Base-by-base conservation (phyloP, 2,797 vertebrate species). In the Eurystomus glaucurus region DNA sequence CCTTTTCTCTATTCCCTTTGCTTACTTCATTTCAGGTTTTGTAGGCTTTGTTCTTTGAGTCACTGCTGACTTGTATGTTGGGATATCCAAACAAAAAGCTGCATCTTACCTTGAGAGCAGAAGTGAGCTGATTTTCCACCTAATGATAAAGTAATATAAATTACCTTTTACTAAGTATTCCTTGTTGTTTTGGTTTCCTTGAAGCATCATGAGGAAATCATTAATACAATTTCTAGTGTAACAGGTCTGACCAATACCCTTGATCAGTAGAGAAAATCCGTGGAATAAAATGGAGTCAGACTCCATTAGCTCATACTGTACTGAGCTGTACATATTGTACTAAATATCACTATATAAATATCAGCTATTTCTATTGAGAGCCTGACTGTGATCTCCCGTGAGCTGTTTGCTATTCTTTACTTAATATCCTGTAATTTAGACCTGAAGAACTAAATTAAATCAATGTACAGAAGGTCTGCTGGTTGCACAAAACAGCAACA, bases 391-490 rank as follows among this genome's bases (percentile, higher is more conserved):
- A 55, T 91, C 46, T 94, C 68, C 50, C 54, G 37, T 82, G 66
- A 74, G 69, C 22, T 90, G 43, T 43, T 75, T 61, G 45, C 92
- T 64, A 33, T 81, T 94, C 48, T 95, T 81, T 74, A 51, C 72
- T 66, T 51, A 66, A 16, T 25, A 80, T 72, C 29, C 88, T 84
- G 89, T 96, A 91, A 95, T 97, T 97, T 65, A 94, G 37, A 91
- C 90, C 52, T 58, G 43, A 77, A 96, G 35, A 62, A 45, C 70
- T 62, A 92, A 95, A 93, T 95, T 60, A 77, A 93, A 87, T 93
- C 91, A 0, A 0, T 43, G 81, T 35, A 28, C 89, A 69, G 68
- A 78, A 88, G 14, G 28, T 60, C 76, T 96, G 22, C 75, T 93
- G 61, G 76, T 90, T 95, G 54, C 70, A 74, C 55, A 88, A 66